These are phyloP conservation scores for Auanema sp. DNA, from an alignment of 2,888 invertebrate genomes.

Conservation along the genomic window DNA sequence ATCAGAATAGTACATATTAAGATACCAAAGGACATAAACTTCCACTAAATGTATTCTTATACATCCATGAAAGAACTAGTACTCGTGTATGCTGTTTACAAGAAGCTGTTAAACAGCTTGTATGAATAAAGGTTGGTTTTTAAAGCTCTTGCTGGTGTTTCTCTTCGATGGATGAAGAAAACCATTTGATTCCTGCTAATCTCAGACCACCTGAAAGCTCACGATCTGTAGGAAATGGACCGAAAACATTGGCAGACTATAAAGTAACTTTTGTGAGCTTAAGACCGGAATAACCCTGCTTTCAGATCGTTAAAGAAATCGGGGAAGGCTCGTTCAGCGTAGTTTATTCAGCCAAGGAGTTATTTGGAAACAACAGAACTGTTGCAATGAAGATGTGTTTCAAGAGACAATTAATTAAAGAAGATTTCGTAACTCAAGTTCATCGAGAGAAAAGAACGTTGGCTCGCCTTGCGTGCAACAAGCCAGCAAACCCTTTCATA, in stretches of 20 bases:
- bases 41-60: no score
- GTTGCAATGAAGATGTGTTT: constrained; percentile 93
- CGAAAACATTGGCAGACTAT: constrained; percentile 29
- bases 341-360: constrained; percentile 36
- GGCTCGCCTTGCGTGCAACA: constrained; percentile 68
- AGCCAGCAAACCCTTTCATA: constrained; percentile 75
- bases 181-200: constrained; percentile 6
- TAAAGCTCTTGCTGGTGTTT: background rate
- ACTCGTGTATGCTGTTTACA: constrained; percentile 5
- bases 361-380: constrained; percentile 15
- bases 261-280: constrained; percentile 11
- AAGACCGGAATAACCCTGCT: background rate
- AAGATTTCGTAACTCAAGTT: constrained; percentile 69
- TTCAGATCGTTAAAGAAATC: constrained; percentile 35
- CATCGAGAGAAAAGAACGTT: constrained; percentile 43
- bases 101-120: background rate
- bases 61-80: no score
- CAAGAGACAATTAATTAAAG: constrained; percentile 86
- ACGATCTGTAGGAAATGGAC: background rate
- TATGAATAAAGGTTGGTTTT: background rate
- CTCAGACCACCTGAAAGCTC: background rate
- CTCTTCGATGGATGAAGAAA: background rate
- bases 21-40: no score
- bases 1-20: no score
- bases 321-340: constrained; percentile 46